These are phyloP conservation scores for Squalus acanthias DNA, from an alignment of 2,797 vertebrate species.

Conservation along the genomic window DNA sequence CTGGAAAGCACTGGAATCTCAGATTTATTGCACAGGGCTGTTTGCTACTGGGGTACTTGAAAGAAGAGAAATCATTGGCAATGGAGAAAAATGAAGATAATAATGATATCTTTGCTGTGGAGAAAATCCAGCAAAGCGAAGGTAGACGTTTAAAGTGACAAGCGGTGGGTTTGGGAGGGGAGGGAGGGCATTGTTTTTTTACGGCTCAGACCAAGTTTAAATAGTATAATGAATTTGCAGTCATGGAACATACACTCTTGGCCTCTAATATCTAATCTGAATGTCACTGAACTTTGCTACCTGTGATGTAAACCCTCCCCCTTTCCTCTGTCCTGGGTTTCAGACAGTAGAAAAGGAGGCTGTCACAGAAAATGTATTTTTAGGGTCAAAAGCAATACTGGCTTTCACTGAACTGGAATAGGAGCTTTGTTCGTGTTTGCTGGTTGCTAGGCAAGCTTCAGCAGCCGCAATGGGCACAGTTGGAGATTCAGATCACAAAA, in stretches of 20 bases:
- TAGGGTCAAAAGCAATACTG: slow-evolving; percentile 55
- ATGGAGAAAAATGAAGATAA: not conserved
- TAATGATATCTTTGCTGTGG: not conserved
- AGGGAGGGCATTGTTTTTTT: not conserved
- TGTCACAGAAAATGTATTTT: slow-evolving; percentile 46
- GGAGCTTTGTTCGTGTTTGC: slow-evolving; percentile 42
- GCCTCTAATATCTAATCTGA: slow-evolving; percentile 35
- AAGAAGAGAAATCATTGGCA: not conserved
- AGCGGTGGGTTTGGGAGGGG: not conserved
- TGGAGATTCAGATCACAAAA: slow-evolving; percentile 44
- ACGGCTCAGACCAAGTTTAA: slow-evolving; percentile 29
- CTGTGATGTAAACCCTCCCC: slow-evolving; percentile 23
- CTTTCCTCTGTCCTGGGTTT: slow-evolving; percentile 28
- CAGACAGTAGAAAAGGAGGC: slow-evolving; percentile 37
- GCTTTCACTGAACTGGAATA: slow-evolving; percentile 47
- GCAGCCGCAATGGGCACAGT: slow-evolving; percentile 36
- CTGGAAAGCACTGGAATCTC: not conserved
- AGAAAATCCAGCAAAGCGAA: not conserved
- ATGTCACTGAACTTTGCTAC: slow-evolving; percentile 36
- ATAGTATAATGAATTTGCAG: slow-evolving; percentile 33
- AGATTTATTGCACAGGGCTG: not conserved
- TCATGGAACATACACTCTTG: slow-evolving; percentile 11
- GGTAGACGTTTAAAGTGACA: not conserved
- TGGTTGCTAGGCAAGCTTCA: slow-evolving; percentile 44
- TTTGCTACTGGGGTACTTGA: not conserved